A percentile compares a stretch with the other conserved stretches of the same genome.
Conservation (phyloP, 2,888 invertebrate genomes). For the Drosophila formosana region DNA sequence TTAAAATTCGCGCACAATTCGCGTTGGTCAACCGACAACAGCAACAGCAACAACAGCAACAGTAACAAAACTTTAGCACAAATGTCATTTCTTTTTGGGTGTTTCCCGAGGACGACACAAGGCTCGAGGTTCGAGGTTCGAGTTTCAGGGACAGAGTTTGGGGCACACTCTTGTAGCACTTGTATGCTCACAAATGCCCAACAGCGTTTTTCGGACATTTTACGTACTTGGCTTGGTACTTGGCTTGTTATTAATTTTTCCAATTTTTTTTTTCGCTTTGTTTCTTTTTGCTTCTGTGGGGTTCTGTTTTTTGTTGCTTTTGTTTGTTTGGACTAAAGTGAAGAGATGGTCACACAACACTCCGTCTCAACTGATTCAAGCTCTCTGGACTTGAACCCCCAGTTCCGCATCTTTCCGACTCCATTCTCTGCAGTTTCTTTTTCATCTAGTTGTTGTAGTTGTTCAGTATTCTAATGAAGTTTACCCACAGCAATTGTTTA, state of each 20-base stretch:
- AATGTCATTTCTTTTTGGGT: constrained; percentile 75
- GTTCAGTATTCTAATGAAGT: constrained; percentile 81
- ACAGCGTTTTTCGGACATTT: constrained; percentile 67
- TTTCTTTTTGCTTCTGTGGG: neutral
- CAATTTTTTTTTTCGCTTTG: constrained; percentile 19
- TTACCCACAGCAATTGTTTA: constrained; percentile 84
- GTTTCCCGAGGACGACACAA: constrained; percentile 27
- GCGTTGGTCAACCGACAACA: constrained; percentile 74
- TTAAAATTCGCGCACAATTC: constrained; percentile 80
- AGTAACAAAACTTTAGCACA: constrained; percentile 63
- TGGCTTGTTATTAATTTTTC: constrained; percentile 66
- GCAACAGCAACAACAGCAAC: constrained; percentile 48
- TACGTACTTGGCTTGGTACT: constrained; percentile 68
- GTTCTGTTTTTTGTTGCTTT: constrained; percentile 12
- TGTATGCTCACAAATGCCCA: constrained; percentile 65
- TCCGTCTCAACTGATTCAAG: constrained; percentile 20
- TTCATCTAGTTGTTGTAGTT: constrained; percentile 41
- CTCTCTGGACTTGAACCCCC: constrained; percentile 54
- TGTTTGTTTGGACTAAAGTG: constrained; percentile 38
- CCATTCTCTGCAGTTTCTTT: neutral
- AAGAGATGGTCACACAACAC: constrained; percentile 22
- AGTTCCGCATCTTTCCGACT: neutral
- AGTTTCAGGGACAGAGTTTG: neutral
- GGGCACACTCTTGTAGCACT: constrained; percentile 14
- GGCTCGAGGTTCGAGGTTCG: too few species aligned